Evolutionary conservation across 2,888 invertebrate genomes (phyloP), one percentile per base, ranked within the genome.

Genomic region (Coremacera marginata): DNA sequence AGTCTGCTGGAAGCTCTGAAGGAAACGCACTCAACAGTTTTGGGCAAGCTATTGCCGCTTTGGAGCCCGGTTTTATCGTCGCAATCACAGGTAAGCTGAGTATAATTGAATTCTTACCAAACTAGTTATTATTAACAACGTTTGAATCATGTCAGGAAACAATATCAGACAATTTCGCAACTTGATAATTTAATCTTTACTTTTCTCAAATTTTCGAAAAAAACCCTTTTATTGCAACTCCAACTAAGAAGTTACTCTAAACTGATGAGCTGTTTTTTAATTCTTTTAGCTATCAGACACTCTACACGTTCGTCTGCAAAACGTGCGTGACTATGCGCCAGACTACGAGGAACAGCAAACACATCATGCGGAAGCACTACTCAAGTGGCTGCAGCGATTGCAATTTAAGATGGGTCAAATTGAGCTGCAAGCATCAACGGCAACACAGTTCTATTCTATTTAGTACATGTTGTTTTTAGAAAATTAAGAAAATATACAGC

Each of bases 391-490:
- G 76, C 96, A 97, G 89, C 92, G 97, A 70, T 92, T 98, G 79
- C 96, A 98, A 88, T 98, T 98, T 88, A 99, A 98, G 91, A 98
- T 99, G 94, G 98, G 98, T 5, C 98, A 99, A 90, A 95, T 98
- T 75, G 99, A 99, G 90, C 90, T 96, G 81, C 97, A 97, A 89
- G 96, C 96, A 2, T 96, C 96, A 0, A 95, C 95, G 72, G 96
- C 95, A n/a, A 95, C 95, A 8, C 96, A 96, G 87, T 96, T 97
- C 90, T 97, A 95, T 89, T 93, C 94, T 49, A 92, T 94, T 84
- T 94, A 92, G 89, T 65, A 68, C 62, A 55, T 55, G 11, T 22
- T 14, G 31, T 68, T 68, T 14, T 34, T 57, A 52, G n/a, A 68
- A 67, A 49, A 74, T 70, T 51, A 31, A 52, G 5, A 55, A 55